A percentile compares a stretch with the other conserved stretches of the same genome.
Evolutionary conservation across 2,888 invertebrate genomes (phyloP).

Genomic region (Silvanus unidentatus): DNA sequence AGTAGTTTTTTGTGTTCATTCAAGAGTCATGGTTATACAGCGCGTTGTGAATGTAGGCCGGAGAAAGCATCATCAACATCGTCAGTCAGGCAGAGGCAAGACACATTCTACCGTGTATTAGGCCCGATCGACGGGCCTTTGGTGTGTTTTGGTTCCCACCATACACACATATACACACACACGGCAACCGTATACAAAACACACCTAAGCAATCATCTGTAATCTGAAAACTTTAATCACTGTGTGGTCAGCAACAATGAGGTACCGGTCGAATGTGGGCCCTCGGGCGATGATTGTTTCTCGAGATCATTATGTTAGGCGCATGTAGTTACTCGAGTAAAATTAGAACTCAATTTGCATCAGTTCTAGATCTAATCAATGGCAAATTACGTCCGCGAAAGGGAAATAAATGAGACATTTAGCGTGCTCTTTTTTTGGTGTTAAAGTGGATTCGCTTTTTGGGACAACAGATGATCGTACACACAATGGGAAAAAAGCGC

Average conservation of each 20-base stretch:
- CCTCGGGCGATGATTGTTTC: neutral
- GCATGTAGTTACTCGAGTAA: no score
- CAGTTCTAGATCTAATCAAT: no score
- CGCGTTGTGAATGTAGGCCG: conserved; percentile 16
- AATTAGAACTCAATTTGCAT: no score
- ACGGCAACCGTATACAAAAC: neutral
- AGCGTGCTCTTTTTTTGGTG: no score
- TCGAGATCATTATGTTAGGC: no score
- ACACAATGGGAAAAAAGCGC: no score
- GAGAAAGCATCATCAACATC: conserved; percentile 18
- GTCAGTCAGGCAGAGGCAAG: neutral
- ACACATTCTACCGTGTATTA: conserved; percentile 6
- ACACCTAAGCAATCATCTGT: conserved; percentile 5
- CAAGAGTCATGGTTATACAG: conserved; percentile 17
- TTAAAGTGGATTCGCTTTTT: no score
- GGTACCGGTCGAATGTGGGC: neutral
- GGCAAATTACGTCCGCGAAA: no score
- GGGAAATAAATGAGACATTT: no score
- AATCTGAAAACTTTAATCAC: conserved; percentile 3
- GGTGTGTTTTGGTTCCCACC: conserved; percentile 7
- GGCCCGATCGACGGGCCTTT: no score
- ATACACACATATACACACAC: no score
- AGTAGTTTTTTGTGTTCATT: conserved; percentile 22
- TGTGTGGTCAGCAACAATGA: neutral
- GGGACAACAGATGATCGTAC: no score